Base-by-base conservation (phyloP, 2,113 vertebrate genomes). In the Calidris pugnax region DNA sequence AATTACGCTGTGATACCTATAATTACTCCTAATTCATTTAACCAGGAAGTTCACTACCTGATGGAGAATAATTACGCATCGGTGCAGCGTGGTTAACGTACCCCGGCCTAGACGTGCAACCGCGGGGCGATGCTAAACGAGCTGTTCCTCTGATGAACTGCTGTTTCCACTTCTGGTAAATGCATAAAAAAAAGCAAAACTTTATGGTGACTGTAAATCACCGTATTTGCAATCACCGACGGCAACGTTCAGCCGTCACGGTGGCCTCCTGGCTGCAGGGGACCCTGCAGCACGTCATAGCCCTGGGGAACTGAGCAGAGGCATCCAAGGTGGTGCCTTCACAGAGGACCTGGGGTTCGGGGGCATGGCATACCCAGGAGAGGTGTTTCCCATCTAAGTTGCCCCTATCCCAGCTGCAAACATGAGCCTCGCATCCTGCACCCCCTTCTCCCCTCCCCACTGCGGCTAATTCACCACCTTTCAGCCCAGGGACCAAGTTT, bases 11-110 rank as follows among this genome's bases (percentile, higher is more conserved):
- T 9, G 12, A 86, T 85, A 82, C 87, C 90, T 86, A 47, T 75
- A 91, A 95, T 92, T 89, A 59, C 33, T 87, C 64, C 48, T 50
- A 72, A 93, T 91, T 88, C 87, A 83, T 62, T 82, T 69, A 93
- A 78, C 57, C 84, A 14, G 92, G 71, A 91, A 93, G 81, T 88
- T 93, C 87, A 27, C 80, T 72, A 66, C 80, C 90, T 76, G 92
- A 81, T 55, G 64, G 78, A 80, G 89, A 60, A 60, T 72, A 91
- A 93, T 87, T 86, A 72, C 23, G 14, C 5, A 3, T 3, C 35
- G 5, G 66, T 2, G 14, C 73, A 6, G 68, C 4, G 3, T 3
- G 74, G 78, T 77, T 71, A 74, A 76, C 1, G 7, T 35, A 57
- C 72, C 93, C 93, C 43, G 69, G 50, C 19, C 50, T 28, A 8